Evolutionary conservation across 1,140 invertebrate genomes (phyloP).

Genomic region (Kradibia gibbosae): DNA sequence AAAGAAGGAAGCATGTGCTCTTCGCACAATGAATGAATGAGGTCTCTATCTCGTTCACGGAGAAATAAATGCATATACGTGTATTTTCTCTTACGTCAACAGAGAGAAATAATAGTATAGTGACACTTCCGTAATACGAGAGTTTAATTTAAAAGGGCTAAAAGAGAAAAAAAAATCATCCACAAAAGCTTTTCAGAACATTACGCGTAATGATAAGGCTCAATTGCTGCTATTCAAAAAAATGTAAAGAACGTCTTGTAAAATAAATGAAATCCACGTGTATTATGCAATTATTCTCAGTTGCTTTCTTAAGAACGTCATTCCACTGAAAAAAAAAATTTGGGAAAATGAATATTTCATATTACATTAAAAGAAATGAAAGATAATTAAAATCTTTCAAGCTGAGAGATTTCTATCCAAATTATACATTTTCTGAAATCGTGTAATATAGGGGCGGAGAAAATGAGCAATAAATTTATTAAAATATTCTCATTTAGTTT

Average conservation of each 20-base stretch:
- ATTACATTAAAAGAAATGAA: not conserved
- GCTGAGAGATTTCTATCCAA: not conserved
- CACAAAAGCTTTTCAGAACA: not conserved
- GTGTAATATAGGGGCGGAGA: not conserved
- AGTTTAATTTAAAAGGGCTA: conserved; percentile 2
- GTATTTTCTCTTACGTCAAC: not conserved
- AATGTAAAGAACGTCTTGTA: not conserved
- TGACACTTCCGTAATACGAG: not conserved
- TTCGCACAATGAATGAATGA: not conserved
- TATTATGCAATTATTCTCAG: not conserved
- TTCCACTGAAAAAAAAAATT: not conserved
- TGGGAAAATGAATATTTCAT: not conserved
- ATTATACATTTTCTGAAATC: not conserved
- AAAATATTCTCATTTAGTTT: not conserved
- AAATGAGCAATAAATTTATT: not conserved
- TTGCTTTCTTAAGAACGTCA: not conserved
- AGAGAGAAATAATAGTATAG: conserved; percentile 2
- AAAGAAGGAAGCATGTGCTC: not conserved
- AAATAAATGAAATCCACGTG: not conserved
- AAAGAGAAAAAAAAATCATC: not conserved
- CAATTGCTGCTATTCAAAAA: not conserved
- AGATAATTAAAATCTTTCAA: not conserved
- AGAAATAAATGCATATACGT: not conserved
- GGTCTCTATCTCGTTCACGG: not conserved
- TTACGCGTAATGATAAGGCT: not conserved